Evolutionary conservation across 2,888 invertebrate species (phyloP), one percentile per base, ranked within the genome.

Genomic region (Bellardia bayeri): DNA sequence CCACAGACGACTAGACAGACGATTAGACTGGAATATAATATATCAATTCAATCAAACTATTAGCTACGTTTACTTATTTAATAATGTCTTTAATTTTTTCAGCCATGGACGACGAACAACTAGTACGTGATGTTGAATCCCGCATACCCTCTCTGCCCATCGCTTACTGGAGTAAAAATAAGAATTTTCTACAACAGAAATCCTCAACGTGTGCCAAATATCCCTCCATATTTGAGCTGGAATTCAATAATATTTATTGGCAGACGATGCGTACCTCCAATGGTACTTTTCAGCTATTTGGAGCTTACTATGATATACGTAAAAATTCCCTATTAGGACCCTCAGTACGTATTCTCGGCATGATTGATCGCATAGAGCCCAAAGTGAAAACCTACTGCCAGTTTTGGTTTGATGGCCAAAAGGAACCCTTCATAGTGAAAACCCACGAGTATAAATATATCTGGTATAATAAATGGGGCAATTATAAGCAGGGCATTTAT

Each of bases 171-270:
- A 96, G 96, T 92, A 96, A 96, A 89, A 96, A 97, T 92, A 97
- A 96, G 92, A 96, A 97, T 92, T 93, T 94, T 58, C 88, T 93
- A 49, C 94, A 94, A 51, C 93, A 94, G 37, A 97, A 97, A 93
- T 95, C 95, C 90, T 95, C 94, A 3, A 95, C 96, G 86, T 98
- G 98, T 94, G 97, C 97, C 84, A 96, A 96, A 89, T 97, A 97
- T 93, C 98, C 98, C 0, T 97, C 96, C 85, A 96, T 98, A 90
- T 98, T 97, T 94, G 98, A 98, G 91, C 94, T 98, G 88, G 97
- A 98, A 93, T 98, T 98, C 94, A 98, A 98, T 94, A 98, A 98
- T 92, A 96, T 97, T 79, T 98, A 98, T 93, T 98, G 98, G 98
- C 98, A 98, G 94, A 97, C 97, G 71, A 92, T 98, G 92, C 95